Evolutionary conservation across 2,888 invertebrate species (phyloP).

Genomic region (Timandra comae): DNA sequence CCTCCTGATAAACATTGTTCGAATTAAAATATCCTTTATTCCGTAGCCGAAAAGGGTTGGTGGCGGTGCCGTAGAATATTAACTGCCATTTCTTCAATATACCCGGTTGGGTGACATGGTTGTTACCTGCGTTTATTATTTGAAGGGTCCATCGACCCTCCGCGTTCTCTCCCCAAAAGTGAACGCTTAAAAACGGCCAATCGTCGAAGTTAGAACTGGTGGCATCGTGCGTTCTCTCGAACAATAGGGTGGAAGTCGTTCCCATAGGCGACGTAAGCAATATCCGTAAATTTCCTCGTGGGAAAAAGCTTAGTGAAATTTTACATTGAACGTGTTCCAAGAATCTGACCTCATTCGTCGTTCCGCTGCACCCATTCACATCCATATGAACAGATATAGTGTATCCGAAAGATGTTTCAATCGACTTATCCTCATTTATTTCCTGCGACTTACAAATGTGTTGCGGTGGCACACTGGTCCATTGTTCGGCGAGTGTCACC

Average conservation of each 20-base stretch:
- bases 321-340: slow-evolving; percentile 99
- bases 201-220: slow-evolving; percentile 96
- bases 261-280: slow-evolving; percentile 94
- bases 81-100: slow-evolving; percentile 96
- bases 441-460: slow-evolving; percentile 96
- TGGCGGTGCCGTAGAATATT: slow-evolving; percentile 95
- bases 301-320: slow-evolving; percentile 92
- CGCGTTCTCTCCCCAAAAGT: slow-evolving; percentile 97
- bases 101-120: slow-evolving; percentile 89
- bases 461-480: slow-evolving; percentile 95
- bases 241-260: slow-evolving; percentile 93
- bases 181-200: slow-evolving; percentile 99
- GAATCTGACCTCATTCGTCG: slow-evolving; percentile 90
- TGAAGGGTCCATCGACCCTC: slow-evolving; percentile 92
- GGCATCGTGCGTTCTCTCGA: slow-evolving; percentile 93
- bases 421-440: slow-evolving; percentile 88
- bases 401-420: slow-evolving; percentile 85
- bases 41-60: slow-evolving; percentile 87
- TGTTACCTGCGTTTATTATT: slow-evolving; percentile 84
- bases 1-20: slow-evolving; percentile 57
- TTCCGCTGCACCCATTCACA: slow-evolving; percentile 92
- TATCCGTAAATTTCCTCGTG: slow-evolving; percentile 94
- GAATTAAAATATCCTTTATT: slow-evolving; percentile 72
- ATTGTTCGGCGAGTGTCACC: slow-evolving; percentile 93
- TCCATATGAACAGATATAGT: slow-evolving; percentile 90